Conservation (phyloP, 2,113 vertebrate species). For the Protobothrops mucrosquamatus region DNA sequence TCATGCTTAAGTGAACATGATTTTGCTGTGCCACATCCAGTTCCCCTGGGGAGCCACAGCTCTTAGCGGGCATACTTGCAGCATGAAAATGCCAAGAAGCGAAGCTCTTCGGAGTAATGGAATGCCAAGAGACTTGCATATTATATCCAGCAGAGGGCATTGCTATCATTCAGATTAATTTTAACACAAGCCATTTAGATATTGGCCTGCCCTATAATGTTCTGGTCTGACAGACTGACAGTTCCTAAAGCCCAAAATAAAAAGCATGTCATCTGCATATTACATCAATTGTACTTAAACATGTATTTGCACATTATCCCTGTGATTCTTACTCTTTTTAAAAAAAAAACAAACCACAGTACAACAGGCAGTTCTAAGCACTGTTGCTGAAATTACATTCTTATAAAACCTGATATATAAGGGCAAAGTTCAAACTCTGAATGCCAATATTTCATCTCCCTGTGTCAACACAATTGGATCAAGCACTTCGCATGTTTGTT, state of each 20-base stretch:
- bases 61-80: neutral
- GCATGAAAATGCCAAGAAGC: neutral
- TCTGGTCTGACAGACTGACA: neutral
- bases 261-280: neutral
- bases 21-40: neutral
- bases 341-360: neutral
- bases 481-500: neutral
- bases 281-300: slow-evolving; percentile 16
- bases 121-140: neutral
- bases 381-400: neutral
- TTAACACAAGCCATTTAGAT: neutral
- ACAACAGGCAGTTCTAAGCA: neutral
- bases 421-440: neutral
- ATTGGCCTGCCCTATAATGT: neutral
- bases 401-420: neutral
- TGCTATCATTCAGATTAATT: slow-evolving; percentile 5
- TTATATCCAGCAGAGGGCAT: slow-evolving; percentile 4
- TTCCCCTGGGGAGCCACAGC: neutral
- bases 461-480: neutral
- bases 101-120: neutral
- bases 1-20: neutral
- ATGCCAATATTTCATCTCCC: neutral
- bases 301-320: slow-evolving; percentile 14
- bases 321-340: neutral
- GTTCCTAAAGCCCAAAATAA: neutral